Evolutionary conservation across 2,888 invertebrate species (phyloP).

Genomic region (Choristoneura rosaceana): DNA sequence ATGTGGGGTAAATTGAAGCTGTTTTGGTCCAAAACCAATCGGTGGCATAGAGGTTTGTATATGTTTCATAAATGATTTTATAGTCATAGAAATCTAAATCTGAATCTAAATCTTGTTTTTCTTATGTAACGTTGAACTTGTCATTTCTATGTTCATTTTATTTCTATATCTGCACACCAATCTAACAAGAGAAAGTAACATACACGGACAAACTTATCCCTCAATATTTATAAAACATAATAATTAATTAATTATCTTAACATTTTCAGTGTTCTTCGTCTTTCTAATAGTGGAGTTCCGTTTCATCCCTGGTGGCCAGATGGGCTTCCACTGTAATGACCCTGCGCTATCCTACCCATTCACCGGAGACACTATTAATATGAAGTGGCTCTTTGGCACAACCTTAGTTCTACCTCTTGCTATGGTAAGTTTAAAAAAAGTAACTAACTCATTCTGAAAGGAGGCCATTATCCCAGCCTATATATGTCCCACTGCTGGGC

Average conservation of each 20-base stretch:
- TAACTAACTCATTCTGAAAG: too few relatives aligned
- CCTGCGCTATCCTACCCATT: slow-evolving; percentile 88
- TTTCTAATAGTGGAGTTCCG: slow-evolving; percentile 85
- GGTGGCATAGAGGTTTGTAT: slow-evolving; percentile 75
- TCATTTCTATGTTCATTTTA: too few relatives aligned
- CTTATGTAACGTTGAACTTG: too few relatives aligned
- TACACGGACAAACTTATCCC: too few relatives aligned
- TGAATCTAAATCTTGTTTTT: too few relatives aligned
- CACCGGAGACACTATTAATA: slow-evolving; percentile 88
- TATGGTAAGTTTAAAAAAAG: slow-evolving; percentile 72
- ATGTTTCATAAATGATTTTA: not conserved
- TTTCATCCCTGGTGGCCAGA: slow-evolving; percentile 84
- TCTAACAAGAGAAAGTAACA: too few relatives aligned
- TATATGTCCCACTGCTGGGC: too few relatives aligned
- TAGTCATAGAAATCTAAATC: too few relatives aligned
- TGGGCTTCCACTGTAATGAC: slow-evolving; percentile 90
- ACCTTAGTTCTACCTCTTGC: slow-evolving; percentile 83
- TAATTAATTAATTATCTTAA: not conserved
- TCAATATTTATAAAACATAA: too few relatives aligned
- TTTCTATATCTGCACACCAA: too few relatives aligned
- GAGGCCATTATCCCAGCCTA: too few relatives aligned
- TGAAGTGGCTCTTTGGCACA: slow-evolving; percentile 79
- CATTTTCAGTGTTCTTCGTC: slow-evolving; percentile 83
- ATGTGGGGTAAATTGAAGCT: slow-evolving; percentile 60
- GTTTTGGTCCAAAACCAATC: slow-evolving; percentile 74